Percentiles rank a stretch among this genome's conserved stretches.
Evolutionary conservation across 1,140 invertebrate genomes (phyloP).

Genomic region (Fopius arisanus): DNA sequence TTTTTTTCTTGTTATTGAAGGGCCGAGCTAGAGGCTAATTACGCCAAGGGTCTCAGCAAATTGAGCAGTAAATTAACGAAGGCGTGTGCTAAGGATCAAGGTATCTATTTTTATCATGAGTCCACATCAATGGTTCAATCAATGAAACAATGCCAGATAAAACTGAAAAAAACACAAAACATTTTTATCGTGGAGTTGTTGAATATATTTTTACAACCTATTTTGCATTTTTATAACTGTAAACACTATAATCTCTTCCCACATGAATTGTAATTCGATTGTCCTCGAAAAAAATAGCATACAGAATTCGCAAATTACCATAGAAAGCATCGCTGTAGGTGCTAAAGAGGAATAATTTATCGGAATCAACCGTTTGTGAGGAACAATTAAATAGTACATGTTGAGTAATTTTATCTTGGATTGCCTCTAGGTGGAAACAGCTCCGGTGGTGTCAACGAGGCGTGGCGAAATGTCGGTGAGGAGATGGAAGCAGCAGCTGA

Average conservation of each 20-base stretch:
- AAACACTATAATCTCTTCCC: no score
- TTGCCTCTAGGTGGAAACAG: conserved; percentile 68
- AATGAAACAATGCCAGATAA: neutral
- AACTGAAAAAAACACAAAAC: no score
- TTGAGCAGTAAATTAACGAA: conserved; percentile 85
- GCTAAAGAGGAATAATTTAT: no score
- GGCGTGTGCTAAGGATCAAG: conserved; percentile 71
- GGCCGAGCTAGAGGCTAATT: conserved; percentile 87
- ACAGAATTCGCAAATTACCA: no score
- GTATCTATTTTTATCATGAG: conserved; percentile 33
- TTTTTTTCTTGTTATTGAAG: conserved; percentile 62
- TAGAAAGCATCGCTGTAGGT: no score
- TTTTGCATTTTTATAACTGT: no score
- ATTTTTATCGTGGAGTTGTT: no score
- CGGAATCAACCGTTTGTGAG: no score
- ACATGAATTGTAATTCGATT: no score
- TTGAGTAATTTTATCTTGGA: conserved; percentile 1
- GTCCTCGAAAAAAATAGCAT: no score
- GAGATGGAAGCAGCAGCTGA: conserved; percentile 91
- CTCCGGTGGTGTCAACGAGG: conserved; percentile 83
- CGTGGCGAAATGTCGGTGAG: conserved; percentile 88
- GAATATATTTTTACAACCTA: no score
- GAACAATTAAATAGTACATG: no score
- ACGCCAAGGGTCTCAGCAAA: conserved; percentile 89
- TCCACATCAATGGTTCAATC: neutral